Evolutionary conservation across 2,797 vertebrate genomes (phyloP), one percentile per base, ranked within the genome.

Genomic region (Silurus aristotelis): DNA sequence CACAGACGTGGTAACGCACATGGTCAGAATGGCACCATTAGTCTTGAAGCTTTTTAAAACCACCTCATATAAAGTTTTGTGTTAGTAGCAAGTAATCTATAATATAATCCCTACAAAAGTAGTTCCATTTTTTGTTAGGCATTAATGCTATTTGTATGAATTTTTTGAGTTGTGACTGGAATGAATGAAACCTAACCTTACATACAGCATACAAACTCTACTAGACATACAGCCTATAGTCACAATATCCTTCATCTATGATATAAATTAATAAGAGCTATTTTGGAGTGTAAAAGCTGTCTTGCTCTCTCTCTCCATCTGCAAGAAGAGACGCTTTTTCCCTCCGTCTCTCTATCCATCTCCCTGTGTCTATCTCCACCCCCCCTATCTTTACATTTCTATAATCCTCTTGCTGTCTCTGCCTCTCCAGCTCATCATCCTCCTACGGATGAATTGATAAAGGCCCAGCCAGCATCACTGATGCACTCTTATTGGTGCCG

Each of bases 401-500:
- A 58, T 67, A 56, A 70, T 84, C 72, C 46, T 67, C 73, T 77
- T 72, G 27, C 64, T 56, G 43, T 31, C 48, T 38, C 52, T 67
- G 19, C 72, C 27, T 66, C 58, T 82, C 27, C 55, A 27, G 58
- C 67, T 63, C 76, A 64, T 64, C 63, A 75, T 78, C 76, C 86
- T 77, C 55, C 82, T 52, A 76, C 31, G 66, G 43, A 10, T 19
- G 63, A 81, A 70, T 73, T 71, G 73, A 86, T 79, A 64, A 15
- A 55, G 80, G 60, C 55, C 64, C 43, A 79, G 55, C 31, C 38
- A 52, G 67, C 58, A 63, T 72, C 67, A 75, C 78, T 89, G 83
- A 85, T 87, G 71, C 83, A 70, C 83, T 82, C 83, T 75, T 84
- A 84, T 81, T 81, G 82, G 78, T 80, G 68, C 31, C 60, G 20